Conservation (phyloP, 92 coral and sea anemone genomes). For the Palythoa grandiflora region DNA sequence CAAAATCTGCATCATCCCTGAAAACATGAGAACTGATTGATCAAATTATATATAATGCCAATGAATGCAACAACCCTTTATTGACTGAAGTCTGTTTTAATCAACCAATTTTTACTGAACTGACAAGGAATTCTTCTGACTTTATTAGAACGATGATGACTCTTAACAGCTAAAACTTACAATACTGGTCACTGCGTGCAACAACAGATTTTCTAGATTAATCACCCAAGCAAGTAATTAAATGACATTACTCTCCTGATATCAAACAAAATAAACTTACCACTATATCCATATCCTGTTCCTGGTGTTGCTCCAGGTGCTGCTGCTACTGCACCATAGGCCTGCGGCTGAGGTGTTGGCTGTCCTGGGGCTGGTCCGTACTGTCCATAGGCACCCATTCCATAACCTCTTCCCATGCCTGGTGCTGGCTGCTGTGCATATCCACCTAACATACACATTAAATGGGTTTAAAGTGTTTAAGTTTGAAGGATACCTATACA, state of each 20-base stretch:
- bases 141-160: too few relatives aligned
- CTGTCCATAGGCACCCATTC: conserved; percentile 55
- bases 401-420: conserved; percentile 66
- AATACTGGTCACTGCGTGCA: too few relatives aligned
- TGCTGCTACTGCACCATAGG: conserved; percentile 25
- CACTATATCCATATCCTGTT: conserved; percentile 76
- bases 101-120: neutral
- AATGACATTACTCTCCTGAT: too few relatives aligned
- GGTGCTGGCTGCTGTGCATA: conserved; percentile 69
- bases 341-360: conserved; percentile 43
- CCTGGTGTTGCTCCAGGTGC: conserved; percentile 62
- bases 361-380: conserved; percentile 59
- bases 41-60: neutral
- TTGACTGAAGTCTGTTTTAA: neutral
- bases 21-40: neutral
- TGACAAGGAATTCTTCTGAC: too few relatives aligned
- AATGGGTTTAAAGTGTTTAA: too few relatives aligned
- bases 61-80: neutral
- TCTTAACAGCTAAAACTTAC: too few relatives aligned
- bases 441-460: neutral
- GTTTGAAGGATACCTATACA: too few relatives aligned
- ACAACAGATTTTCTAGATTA: too few relatives aligned
- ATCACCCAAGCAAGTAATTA: too few relatives aligned
- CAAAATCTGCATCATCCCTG: neutral
- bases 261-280: too few relatives aligned